These are phyloP conservation scores for Ictidomys tridecemlineatus DNA, from an alignment of 2,113 vertebrate genomes.

Conservation along the genomic window DNA sequence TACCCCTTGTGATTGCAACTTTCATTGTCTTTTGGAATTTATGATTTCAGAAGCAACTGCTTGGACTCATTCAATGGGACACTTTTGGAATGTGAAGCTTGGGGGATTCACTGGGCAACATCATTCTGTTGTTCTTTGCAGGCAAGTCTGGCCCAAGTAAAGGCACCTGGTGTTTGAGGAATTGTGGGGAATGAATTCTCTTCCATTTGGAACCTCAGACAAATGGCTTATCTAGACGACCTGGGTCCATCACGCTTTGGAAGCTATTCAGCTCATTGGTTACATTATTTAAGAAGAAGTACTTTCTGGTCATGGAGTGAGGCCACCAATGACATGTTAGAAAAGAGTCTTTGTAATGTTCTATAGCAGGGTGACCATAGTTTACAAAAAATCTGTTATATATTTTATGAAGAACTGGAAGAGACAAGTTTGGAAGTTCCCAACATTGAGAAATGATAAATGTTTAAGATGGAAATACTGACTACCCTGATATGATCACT, in stretches of 20 bases:
- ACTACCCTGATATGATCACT: neutral
- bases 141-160: neutral
- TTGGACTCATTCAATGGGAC: conserved; percentile 68
- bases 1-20: conserved; percentile 87
- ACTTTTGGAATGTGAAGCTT: conserved; percentile 76
- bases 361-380: neutral
- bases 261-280: conserved; percentile 34
- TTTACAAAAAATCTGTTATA: neutral
- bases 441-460: neutral
- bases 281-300: conserved; percentile 31
- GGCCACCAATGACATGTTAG: neutral
- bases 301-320: neutral
- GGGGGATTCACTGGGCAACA: neutral
- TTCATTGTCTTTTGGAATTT: conserved; percentile 89
- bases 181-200: neutral
- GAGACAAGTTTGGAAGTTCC: neutral
- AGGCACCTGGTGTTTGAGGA: neutral
- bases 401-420: neutral
- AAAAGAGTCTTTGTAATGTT: neutral
- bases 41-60: conserved; percentile 85
- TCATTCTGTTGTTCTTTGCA: neutral
- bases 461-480: neutral
- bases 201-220: conserved; percentile 38
- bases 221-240: conserved; percentile 59
- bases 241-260: neutral